phyloP scores from a whole-genome alignment of 1,140 invertebrate genomes.

The Oncopeltus fasciatus region DNA sequence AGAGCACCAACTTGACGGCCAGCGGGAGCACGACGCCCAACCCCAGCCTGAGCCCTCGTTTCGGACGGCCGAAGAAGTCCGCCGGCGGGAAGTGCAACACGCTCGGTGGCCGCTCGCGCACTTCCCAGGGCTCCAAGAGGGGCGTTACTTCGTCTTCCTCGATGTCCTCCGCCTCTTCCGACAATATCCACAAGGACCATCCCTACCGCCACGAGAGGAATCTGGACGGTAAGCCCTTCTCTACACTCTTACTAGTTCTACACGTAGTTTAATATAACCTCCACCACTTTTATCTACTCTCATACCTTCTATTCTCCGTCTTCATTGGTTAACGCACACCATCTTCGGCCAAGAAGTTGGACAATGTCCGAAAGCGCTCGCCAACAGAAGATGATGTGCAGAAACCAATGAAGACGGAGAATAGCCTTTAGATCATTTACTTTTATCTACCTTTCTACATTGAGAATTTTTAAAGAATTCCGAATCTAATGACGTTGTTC shows the following conservation, averaged over 20 bases:
- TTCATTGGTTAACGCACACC: too few species aligned
- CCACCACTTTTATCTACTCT: too few species aligned
- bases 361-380: too few species aligned
- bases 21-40: constrained; percentile 18
- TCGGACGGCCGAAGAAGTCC: neutral
- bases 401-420: too few species aligned
- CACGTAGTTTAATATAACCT: neutral
- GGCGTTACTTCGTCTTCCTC: constrained; percentile 18
- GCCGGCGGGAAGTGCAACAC: constrained; percentile 12
- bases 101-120: constrained; percentile 11
- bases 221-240: constrained; percentile 1
- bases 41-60: constrained; percentile 19
- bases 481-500: too few species aligned
- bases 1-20: constrained; percentile 19
- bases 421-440: too few species aligned
- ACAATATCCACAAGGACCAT: constrained; percentile 17
- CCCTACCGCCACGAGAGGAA: neutral
- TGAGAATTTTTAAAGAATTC: too few species aligned
- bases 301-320: too few species aligned
- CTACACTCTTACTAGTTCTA: too few species aligned
- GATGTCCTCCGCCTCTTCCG: constrained; percentile 20
- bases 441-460: too few species aligned
- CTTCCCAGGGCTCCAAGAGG: constrained; percentile 15
- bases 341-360: too few species aligned
- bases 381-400: too few species aligned